Base-by-base conservation (phyloP, 1,140 invertebrate species). In the Leucophenga varia region DNA sequence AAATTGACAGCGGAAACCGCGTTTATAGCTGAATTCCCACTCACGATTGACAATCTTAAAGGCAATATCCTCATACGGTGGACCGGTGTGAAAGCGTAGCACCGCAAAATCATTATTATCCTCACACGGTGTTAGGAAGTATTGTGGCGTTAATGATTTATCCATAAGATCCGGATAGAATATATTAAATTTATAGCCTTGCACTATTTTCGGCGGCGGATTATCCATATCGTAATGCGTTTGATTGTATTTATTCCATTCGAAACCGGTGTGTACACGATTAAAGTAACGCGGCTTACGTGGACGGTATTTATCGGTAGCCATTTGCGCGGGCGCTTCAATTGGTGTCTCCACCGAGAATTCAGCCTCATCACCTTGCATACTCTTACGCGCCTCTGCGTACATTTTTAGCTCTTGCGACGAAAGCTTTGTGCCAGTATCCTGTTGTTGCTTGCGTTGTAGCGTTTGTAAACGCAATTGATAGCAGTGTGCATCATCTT, bases 161-260 rank as follows among this genome's bases (percentile, higher is more conserved):
- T 99, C 93, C 59, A 99, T 97, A 32, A 99, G 81, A 82, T 99
- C 97, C 0, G 97, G 97, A 81, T 98, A 99, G 79, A 99, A 99
- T 52, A 99, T 99, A 79, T 99, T 99, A 78, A 99, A 99, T 76
- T 99, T 99, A 79, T 99, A 99, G 19, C 97, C 97, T 77, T 99
- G 97, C 1, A 99, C 97, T 71, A 99, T 98, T 80, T 99, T 99
- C 1, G 97, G 97, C 13, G 97, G 97, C 30, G 97, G 97, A 82
- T 99, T 99, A 77, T 99, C 97, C 87, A 98, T 96, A 74, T 99
- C 97, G 76, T 99, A 99, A 80, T 99, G 97, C 13, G 96, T 99
- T 78, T 99, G 97, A 79, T 99, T 99, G 75, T 99, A 99, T 75
- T 99, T 99, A 77, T 99, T 99, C 97, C 97, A 99, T 72, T 99